phyloP scores from a whole-genome alignment of 2,888 invertebrate genomes.

The Heliconius cydno region DNA sequence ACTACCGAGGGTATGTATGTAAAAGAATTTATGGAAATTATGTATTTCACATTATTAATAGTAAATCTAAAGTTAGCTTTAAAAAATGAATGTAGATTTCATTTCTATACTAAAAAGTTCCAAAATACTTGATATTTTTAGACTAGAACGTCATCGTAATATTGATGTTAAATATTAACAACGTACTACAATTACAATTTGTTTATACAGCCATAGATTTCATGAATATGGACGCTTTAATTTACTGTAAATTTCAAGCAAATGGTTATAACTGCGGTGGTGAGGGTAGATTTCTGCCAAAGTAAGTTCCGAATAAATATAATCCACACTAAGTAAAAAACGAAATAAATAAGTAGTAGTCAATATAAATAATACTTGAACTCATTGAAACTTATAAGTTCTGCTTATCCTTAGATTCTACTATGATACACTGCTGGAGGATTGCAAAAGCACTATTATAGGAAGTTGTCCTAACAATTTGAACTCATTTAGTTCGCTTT shows the following conservation, averaged over 20 bases:
- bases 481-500: slow-evolving; percentile 55
- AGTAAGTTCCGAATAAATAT: slow-evolving; percentile 47
- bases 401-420: slow-evolving; percentile 50
- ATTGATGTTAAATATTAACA: not conserved
- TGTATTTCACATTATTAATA: not conserved
- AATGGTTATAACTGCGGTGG: slow-evolving; percentile 56
- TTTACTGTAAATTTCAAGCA: slow-evolving; percentile 63
- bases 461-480: slow-evolving; percentile 53
- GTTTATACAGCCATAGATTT: slow-evolving; percentile 33
- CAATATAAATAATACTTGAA: no score
- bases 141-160: not conserved
- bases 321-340: not conserved
- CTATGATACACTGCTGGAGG: slow-evolving; percentile 59
- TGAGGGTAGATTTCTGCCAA: slow-evolving; percentile 41
- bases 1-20: slow-evolving; percentile 28
- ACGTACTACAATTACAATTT: not conserved
- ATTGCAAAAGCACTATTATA: slow-evolving; percentile 54
- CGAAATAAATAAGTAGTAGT: not conserved
- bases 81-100: no score
- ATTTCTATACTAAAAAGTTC: not conserved
- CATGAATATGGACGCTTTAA: slow-evolving; percentile 18
- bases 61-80: no score
- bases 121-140: not conserved
- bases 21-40: not conserved
- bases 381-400: no score